phyloP scores from a whole-genome alignment of 2,797 vertebrate species.

The Peromyscus attwateri region DNA sequence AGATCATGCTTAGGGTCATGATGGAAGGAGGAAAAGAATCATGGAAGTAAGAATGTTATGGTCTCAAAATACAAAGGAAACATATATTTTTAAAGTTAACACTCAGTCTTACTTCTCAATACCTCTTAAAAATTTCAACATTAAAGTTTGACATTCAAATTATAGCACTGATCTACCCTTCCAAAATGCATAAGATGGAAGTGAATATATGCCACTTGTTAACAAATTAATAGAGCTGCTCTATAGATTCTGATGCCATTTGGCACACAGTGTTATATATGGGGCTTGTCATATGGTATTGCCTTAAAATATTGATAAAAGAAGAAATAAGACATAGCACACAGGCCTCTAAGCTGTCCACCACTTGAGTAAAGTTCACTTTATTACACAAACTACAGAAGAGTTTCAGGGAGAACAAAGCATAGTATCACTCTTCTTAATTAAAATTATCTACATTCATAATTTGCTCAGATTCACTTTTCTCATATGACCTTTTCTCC shows the following conservation, averaged over 20 bases:
- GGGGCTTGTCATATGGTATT: not conserved
- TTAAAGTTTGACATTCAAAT: not conserved
- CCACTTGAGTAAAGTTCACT: not conserved
- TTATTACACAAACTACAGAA: not conserved
- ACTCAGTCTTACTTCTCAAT: not conserved
- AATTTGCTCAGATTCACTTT: not conserved
- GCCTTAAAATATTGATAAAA: not conserved
- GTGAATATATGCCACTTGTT: not conserved
- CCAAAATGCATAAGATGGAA: not conserved
- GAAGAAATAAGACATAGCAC: not conserved
- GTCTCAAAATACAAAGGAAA: not conserved
- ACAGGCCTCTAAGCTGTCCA: not conserved
- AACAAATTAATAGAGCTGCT: not conserved
- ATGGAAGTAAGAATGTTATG: not conserved
- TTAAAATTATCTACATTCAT: not conserved
- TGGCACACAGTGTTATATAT: not conserved
- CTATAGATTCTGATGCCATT: not conserved
- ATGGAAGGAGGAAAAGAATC: not conserved
- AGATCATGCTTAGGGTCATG: too few relatives aligned
- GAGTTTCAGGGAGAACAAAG: not conserved
- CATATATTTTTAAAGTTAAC: not conserved
- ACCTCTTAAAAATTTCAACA: not conserved
- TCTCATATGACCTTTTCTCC: slow-evolving; percentile 9
- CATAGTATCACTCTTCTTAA: not conserved
- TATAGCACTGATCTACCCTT: not conserved